Conservation (phyloP, 2,113 vertebrate species). For the Melanostigma gelatinosum region DNA sequence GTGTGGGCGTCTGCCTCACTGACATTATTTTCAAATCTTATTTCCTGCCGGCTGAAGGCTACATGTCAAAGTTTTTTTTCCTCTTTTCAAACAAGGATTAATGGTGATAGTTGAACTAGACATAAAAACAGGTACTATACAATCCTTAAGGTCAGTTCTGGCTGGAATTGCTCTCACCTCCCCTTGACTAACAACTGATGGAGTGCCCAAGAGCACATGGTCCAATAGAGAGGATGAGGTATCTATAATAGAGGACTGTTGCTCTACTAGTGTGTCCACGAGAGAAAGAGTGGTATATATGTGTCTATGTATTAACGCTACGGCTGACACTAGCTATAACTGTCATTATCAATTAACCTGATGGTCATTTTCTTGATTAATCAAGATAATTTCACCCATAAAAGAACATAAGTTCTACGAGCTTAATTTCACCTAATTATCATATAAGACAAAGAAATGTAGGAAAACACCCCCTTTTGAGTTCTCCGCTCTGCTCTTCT, state of each 20-base stretch:
- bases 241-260: background rate
- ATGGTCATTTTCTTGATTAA: background rate
- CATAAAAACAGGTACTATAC: background rate
- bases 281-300: background rate
- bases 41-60: background rate
- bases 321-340: background rate
- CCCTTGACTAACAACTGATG: background rate
- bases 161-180: background rate
- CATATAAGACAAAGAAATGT: background rate
- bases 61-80: background rate
- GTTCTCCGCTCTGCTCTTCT: background rate
- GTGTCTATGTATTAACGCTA: background rate
- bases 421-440: background rate
- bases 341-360: background rate
- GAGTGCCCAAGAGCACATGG: background rate
- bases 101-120: conserved; percentile 13
- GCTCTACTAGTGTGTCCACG: background rate
- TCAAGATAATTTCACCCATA: background rate
- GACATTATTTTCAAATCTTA: background rate
- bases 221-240: background rate
- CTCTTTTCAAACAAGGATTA: conserved; percentile 11
- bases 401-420: background rate
- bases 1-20: conserved; percentile 14
- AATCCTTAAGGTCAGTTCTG: background rate
- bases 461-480: no score